These are phyloP conservation scores for Drosophila pseudotakahashii DNA, from an alignment of 2,888 invertebrate species.

Conservation along the genomic window DNA sequence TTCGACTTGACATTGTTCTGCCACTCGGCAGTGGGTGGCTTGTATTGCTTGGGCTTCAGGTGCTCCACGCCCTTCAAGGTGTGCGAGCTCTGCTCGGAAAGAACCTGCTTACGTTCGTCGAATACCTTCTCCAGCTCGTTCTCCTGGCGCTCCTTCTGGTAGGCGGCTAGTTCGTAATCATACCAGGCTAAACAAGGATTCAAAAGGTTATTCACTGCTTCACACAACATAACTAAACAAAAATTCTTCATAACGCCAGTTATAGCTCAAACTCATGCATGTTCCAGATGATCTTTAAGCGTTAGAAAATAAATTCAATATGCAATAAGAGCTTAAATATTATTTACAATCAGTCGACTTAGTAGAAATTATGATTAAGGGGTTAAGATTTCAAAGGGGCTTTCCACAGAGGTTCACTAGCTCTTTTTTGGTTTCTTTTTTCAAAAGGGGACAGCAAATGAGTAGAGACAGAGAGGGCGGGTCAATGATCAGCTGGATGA, in stretches of 20 bases:
- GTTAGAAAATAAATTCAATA: slow-evolving; percentile 2
- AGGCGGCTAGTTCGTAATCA: slow-evolving; percentile 93
- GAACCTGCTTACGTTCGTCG: slow-evolving; percentile 91
- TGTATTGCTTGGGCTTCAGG: slow-evolving; percentile 88
- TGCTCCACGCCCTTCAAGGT: slow-evolving; percentile 86
- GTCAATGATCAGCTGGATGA: slow-evolving; percentile 43
- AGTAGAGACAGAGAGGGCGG: slow-evolving; percentile 48
- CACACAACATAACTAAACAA: slow-evolving; percentile 4
- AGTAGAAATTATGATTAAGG: slow-evolving; percentile 36
- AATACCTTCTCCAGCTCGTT: slow-evolving; percentile 95
- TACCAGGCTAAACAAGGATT: slow-evolving; percentile 91
- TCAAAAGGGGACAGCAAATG: slow-evolving; percentile 26
- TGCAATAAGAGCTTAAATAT: slow-evolving; percentile 20
- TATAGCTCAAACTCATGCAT: slow-evolving; percentile 26
- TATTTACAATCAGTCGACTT: slow-evolving; percentile 31
- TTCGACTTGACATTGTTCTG: slow-evolving; percentile 92
- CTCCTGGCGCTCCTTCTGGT: slow-evolving; percentile 91
- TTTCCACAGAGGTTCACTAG: slow-evolving; percentile 51
- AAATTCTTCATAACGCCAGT: slow-evolving; percentile 6
- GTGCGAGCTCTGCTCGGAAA: slow-evolving; percentile 88
- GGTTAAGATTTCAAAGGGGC: slow-evolving; percentile 3
- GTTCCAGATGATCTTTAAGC: slow-evolving; percentile 7
- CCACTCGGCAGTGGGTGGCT: slow-evolving; percentile 93
- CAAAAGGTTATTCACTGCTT: slow-evolving; percentile 18
- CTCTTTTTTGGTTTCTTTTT: slow-evolving; percentile 54